Percentiles rank a stretch among this genome's conserved stretches.
Conservation (phyloP, 2,113 vertebrate species). For the Hypanus sabinus region DNA sequence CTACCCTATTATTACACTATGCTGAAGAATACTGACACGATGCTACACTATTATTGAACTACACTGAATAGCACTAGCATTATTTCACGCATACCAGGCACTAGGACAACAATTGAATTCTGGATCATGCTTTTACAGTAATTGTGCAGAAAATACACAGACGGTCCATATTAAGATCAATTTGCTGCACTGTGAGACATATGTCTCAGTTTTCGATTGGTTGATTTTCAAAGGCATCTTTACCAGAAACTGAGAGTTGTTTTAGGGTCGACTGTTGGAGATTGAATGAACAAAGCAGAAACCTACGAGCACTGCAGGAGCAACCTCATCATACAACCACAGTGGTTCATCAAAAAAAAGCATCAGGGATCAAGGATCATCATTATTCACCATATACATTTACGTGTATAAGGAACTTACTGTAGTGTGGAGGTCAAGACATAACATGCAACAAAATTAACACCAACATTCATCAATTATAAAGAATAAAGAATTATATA, state of each 20-base stretch:
- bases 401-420: too few species aligned
- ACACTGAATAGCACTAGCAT: too few species aligned
- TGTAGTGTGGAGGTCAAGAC: too few species aligned
- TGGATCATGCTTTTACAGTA: not conserved
- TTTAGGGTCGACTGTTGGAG: not conserved
- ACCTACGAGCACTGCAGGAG: not conserved
- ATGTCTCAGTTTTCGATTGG: not conserved
- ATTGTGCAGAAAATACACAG: not conserved
- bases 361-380: too few species aligned
- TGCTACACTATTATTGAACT: too few species aligned
- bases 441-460: too few species aligned
- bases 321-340: not conserved
- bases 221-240: not conserved
- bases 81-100: not conserved
- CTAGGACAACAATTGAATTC: not conserved
- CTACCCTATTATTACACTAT: too few species aligned
- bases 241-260: not conserved
- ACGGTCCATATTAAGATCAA: not conserved
- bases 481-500: too few species aligned
- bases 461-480: too few species aligned
- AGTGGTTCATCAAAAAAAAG: not conserved
- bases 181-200: too few species aligned
- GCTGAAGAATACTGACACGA: too few species aligned
- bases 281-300: not conserved
- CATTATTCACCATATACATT: too few species aligned